These are phyloP conservation scores for Drosophila eohydei DNA, from an alignment of 2,888 invertebrate species.

Conservation along the genomic window DNA sequence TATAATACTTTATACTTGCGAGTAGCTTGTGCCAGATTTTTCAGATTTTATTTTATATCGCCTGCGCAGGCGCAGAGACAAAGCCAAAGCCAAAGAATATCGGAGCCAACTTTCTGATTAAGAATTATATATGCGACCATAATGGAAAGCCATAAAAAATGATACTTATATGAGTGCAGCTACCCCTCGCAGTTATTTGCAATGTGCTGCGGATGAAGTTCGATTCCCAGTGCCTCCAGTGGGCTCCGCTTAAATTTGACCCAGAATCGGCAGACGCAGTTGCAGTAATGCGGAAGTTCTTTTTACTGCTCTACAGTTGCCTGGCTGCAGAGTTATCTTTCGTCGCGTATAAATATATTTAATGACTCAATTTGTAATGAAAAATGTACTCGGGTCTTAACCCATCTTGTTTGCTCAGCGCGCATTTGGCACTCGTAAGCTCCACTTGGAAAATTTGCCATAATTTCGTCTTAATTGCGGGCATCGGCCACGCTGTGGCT, in stretches of 20 bases:
- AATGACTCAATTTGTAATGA: slow-evolving; percentile 83
- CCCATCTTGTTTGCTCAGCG: slow-evolving; percentile 52
- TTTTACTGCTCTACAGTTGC: slow-evolving; percentile 35
- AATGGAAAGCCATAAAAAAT: slow-evolving; percentile 80
- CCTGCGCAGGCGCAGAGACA: slow-evolving; percentile 39
- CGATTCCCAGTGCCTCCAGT: neutral
- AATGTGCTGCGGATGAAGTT: slow-evolving; percentile 28
- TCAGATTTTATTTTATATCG: slow-evolving; percentile 6
- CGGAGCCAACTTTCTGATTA: slow-evolving; percentile 70
- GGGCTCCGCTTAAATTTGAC: slow-evolving; percentile 53
- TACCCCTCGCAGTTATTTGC: slow-evolving; percentile 42
- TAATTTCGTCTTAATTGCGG: slow-evolving; percentile 63
- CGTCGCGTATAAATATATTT: slow-evolving; percentile 82
- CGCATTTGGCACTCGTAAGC: slow-evolving; percentile 45
- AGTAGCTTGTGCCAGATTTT: slow-evolving; percentile 63
- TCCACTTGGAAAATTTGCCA: slow-evolving; percentile 59
- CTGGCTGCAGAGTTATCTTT: slow-evolving; percentile 60
- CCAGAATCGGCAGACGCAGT: slow-evolving; percentile 66
- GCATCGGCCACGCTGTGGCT: slow-evolving; percentile 15
- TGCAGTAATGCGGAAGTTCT: slow-evolving; percentile 71
- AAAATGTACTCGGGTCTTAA: slow-evolving; percentile 55
- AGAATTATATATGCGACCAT: slow-evolving; percentile 74
- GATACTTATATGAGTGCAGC: slow-evolving; percentile 67
- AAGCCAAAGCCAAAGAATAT: slow-evolving; percentile 43
- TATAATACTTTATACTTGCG: slow-evolving; percentile 61